A percentile compares a stretch with the other conserved stretches of the same genome.
These are phyloP conservation scores for Dilophus febrilis DNA, from an alignment of 2,888 invertebrate species.

Conservation along the genomic window DNA sequence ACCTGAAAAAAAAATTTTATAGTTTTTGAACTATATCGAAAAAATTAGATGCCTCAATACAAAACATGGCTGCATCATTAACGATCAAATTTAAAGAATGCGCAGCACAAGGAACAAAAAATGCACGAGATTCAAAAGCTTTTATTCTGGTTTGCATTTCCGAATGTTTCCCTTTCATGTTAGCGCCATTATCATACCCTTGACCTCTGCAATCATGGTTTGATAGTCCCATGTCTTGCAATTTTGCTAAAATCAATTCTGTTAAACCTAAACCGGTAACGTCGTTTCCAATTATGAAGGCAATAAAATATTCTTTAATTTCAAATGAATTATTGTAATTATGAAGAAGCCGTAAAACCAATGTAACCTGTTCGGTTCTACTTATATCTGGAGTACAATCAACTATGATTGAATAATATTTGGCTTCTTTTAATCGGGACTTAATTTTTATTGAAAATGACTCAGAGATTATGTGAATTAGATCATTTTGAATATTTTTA, in stretches of 20 bases:
- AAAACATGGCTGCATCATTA: constrained; percentile 5
- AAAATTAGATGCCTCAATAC: constrained; percentile 5
- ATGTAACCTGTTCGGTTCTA: neutral
- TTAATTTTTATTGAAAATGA: constrained; percentile 5
- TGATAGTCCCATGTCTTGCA: neutral
- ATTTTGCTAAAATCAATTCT: constrained; percentile 6
- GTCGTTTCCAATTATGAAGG: constrained; percentile 5
- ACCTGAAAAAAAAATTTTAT: constrained; percentile 4
- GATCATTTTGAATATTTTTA: constrained; percentile 1
- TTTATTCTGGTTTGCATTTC: constrained; percentile 6
- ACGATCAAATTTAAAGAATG: constrained; percentile 6
- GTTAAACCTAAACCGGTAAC: constrained; percentile 4
- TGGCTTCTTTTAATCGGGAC: constrained; percentile 4
- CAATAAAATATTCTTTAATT: constrained; percentile 5
- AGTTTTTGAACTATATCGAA: constrained; percentile 2
- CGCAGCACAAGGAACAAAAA: constrained; percentile 6
- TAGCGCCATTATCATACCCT: constrained; percentile 6
- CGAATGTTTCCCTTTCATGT: constrained; percentile 4
- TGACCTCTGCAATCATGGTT: constrained; percentile 6
- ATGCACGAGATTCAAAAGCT: constrained; percentile 2
- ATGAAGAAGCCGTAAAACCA: constrained; percentile 1
- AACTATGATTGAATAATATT: constrained; percentile 8
- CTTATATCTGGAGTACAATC: constrained; percentile 5
- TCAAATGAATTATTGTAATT: constrained; percentile 2
- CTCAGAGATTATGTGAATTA: constrained; percentile 3